A percentile compares a stretch with the other conserved stretches of the same genome.
Evolutionary conservation across 1,140 invertebrate genomes (phyloP).

Genomic region (Dolichoris vasculosae): DNA sequence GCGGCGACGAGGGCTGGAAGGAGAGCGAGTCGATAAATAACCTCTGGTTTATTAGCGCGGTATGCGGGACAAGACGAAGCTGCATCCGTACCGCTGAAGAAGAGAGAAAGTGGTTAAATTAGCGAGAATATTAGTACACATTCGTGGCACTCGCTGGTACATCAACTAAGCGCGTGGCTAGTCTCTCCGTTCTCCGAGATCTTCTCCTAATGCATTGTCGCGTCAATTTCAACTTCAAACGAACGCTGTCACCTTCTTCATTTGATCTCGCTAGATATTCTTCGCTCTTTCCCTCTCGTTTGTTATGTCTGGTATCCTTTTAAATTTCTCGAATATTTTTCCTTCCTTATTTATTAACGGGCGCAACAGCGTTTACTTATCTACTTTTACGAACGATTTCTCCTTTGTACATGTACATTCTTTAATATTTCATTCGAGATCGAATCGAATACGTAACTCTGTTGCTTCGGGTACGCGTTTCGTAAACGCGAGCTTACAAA

Average conservation of each 20-base stretch:
- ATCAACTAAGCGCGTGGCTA: constrained; percentile 40
- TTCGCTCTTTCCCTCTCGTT: not conserved
- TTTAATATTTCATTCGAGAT: not conserved
- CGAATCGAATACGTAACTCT: not conserved
- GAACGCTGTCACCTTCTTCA: not conserved
- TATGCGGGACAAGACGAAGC: constrained; percentile 54
- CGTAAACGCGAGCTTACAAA: not conserved
- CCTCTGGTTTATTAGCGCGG: constrained; percentile 73
- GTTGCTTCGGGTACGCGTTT: not conserved
- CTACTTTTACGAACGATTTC: not conserved
- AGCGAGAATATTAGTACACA: constrained; percentile 72
- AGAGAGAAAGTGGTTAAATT: constrained; percentile 69
- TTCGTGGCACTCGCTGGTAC: constrained; percentile 55
- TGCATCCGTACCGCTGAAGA: constrained; percentile 29
- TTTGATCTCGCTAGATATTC: not conserved
- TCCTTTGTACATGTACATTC: not conserved
- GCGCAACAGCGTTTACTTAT: not conserved
- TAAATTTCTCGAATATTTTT: not conserved
- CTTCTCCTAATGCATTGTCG: constrained; percentile 17
- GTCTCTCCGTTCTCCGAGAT: constrained; percentile 48
- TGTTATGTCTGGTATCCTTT: not conserved
- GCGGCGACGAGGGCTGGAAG: constrained; percentile 56
- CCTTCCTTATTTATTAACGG: not conserved
- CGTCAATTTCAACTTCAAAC: constrained; percentile 33
- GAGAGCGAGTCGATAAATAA: constrained; percentile 71